Percentiles rank a stretch among this genome's conserved stretches.
Conservation (phyloP, 2,888 invertebrate genomes). For the Opisthograptis luteolata region DNA sequence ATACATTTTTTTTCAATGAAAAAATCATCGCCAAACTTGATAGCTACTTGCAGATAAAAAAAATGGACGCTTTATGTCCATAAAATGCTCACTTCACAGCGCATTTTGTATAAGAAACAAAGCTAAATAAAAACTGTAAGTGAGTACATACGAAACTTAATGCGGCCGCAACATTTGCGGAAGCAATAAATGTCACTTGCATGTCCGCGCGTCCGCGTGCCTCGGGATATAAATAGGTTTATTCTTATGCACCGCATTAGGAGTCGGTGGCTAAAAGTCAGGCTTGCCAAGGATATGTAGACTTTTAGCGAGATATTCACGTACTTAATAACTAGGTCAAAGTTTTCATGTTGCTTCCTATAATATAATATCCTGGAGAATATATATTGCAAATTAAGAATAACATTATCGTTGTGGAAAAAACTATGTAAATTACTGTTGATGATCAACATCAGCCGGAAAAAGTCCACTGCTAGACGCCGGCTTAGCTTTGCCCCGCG, state of each 20-base stretch:
- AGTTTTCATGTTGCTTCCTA: no score
- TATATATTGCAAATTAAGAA: no score
- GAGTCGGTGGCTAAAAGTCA: conserved; percentile 4
- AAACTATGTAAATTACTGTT: no score
- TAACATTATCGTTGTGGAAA: no score
- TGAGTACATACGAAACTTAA: conserved; percentile 48
- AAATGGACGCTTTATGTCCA: no score
- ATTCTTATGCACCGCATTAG: conserved; percentile 29
- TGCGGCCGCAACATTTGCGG: conserved; percentile 50
- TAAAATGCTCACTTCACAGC: background rate
- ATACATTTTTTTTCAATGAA: no score
- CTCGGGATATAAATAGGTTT: conserved; percentile 31
- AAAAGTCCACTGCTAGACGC: no score
- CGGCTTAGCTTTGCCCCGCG: no score
- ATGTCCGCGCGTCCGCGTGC: conserved; percentile 44
- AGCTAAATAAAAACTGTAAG: conserved; percentile 33
- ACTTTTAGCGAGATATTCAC: background rate
- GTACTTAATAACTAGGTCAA: no score
- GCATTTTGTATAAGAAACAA: conserved; percentile 26
- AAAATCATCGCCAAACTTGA: no score
- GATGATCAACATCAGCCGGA: no score
- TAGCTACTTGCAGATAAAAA: background rate
- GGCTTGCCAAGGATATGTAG: background rate
- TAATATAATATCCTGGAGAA: no score
- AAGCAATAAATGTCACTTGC: conserved; percentile 58